Evolutionary conservation across 2,797 vertebrate species (phyloP), one percentile per base, ranked within the genome.

Genomic region (Phrynocephalus guinanensis): DNA sequence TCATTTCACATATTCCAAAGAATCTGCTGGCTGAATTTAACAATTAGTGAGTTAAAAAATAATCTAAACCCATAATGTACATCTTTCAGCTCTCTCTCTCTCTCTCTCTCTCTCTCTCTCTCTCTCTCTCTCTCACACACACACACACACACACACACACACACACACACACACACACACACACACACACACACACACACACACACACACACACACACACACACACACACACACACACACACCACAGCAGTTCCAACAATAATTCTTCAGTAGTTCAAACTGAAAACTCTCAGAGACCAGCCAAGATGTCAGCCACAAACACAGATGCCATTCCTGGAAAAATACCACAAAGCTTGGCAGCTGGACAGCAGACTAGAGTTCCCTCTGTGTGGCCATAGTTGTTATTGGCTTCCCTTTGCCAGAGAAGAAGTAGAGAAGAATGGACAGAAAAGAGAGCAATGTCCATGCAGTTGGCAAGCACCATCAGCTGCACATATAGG

Each of bases 321-420:
- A 83, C 79, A 83, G 83, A 90, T 86, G 89, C 89, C 89, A 88
- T 87, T 90, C 86, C 89, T 90, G 83, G 89, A 90, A 88, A 90
- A 90, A 90, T 85, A 87, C 83, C 86, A 86, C 86, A 79, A 87
- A 85, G 67, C 67, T 79, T 88, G 89, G 89, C 86, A 83, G 79
- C 86, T 72, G 75, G 77, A 63, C 89, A 88, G 70, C 83, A 88
- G 86, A 87, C 86, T 87, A 90, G 89, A 90, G 73, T 87, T 90
- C 86, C 89, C 66, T 87, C 89, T 87, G 86, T 87, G 89, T 88
- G 89, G 89, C 83, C 83, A 87, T 68, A 83, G 89, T 86, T 85
- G 86, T 88, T 90, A 72, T 86, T 90, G 89, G 86, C 86, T 83
- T 83, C 86, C 44, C n/a, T 68, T 86, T 88, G 83, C 86, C 86